phyloP scores from a whole-genome alignment of 2,888 invertebrate genomes.

The Tipula confusa region DNA sequence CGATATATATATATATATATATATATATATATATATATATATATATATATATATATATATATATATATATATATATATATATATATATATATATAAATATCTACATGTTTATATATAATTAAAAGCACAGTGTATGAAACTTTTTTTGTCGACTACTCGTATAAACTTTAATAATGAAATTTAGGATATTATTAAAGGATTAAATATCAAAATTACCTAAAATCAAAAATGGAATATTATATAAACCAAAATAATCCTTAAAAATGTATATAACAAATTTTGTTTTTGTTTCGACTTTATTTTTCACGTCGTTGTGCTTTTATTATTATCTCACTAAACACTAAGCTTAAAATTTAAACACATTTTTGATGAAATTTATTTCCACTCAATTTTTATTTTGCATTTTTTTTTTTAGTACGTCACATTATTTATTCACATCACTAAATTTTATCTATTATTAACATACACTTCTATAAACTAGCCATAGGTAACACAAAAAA shows the following conservation, averaged over 20 bases:
- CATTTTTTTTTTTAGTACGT: background rate
- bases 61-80: too few relatives aligned
- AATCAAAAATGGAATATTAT: conserved; percentile 6
- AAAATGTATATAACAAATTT: background rate
- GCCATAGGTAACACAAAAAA: background rate
- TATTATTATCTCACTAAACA: background rate
- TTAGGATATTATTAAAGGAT: background rate
- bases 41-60: too few relatives aligned
- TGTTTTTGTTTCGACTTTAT: background rate
- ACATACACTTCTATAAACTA: background rate
- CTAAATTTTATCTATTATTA: background rate
- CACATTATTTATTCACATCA: background rate
- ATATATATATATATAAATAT: too few relatives aligned
- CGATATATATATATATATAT: too few relatives aligned
- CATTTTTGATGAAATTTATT: background rate
- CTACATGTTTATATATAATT: background rate
- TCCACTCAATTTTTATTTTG: background rate
- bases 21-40: too few relatives aligned
- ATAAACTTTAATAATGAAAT: background rate
- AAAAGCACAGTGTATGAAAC: background rate
- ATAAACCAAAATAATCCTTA: background rate
- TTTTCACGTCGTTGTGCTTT: background rate
- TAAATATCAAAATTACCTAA: background rate
- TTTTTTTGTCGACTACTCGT: background rate
- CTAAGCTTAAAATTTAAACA: background rate